phyloP scores from a whole-genome alignment of 2,113 vertebrate genomes.

The Mastomys natalensis region DNA sequence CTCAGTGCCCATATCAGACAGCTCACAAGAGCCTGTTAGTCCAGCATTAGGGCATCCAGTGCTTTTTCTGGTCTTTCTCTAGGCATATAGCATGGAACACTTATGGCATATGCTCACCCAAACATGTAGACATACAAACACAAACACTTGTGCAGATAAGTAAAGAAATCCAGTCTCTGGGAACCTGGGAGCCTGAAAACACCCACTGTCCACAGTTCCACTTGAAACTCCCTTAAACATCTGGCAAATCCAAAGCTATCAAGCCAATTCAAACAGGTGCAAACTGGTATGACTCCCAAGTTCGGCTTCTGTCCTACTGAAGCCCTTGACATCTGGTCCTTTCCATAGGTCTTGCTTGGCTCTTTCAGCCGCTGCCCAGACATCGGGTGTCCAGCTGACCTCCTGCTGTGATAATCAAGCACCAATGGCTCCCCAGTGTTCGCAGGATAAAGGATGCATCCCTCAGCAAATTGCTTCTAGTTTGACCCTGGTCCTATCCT shows the following conservation, averaged over 20 bases:
- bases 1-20: neutral
- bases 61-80: neutral
- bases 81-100: neutral
- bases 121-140: neutral
- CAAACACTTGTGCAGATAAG: neutral
- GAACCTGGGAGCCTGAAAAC: neutral
- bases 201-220: neutral
- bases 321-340: neutral
- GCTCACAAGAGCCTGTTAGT: neutral
- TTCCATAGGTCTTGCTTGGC: neutral
- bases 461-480: neutral
- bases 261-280: neutral
- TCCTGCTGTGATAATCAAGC: neutral
- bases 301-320: neutral
- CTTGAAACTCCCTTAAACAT: neutral
- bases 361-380: neutral
- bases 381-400: rapidly evolving
- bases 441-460: neutral
- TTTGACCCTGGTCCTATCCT: rapidly evolving
- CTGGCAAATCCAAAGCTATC: neutral
- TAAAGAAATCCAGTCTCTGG: neutral
- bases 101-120: neutral
- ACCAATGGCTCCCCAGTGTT: neutral
- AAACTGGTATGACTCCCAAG: neutral
- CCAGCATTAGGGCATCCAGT: neutral